Conservation (phyloP, 2,113 vertebrate genomes). For the Pseudorectes ferrugineus region DNA sequence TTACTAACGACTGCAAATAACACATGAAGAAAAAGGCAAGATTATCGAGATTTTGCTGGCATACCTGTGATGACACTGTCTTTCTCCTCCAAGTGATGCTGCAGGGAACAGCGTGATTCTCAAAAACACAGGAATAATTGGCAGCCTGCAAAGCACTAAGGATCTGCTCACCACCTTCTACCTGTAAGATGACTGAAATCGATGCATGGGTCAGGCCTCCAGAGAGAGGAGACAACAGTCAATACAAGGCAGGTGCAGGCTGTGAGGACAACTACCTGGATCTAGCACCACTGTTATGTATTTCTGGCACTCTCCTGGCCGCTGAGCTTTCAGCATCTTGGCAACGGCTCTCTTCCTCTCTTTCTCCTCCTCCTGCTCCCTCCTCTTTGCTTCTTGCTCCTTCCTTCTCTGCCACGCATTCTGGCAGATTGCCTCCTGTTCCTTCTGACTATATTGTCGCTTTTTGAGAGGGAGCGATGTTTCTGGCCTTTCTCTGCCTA, state of each 20-base stretch:
- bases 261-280: conserved; percentile 71
- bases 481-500: background rate
- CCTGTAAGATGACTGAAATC: conserved; percentile 82
- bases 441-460: conserved; percentile 33
- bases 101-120: conserved; percentile 76
- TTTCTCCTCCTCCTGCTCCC: conserved; percentile 54
- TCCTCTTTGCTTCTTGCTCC: conserved; percentile 47
- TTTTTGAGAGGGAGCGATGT: conserved; percentile 34
- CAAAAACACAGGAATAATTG: conserved; percentile 80
- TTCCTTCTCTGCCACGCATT: conserved; percentile 38
- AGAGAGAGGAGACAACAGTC: background rate
- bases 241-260: background rate
- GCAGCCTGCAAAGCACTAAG: conserved; percentile 81
- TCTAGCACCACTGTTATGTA: conserved; percentile 81
- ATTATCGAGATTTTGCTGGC: background rate
- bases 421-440: conserved; percentile 24
- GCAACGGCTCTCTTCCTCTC: conserved; percentile 62
- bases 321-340: conserved; percentile 71
- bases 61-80: conserved; percentile 66
- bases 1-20: background rate
- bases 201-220: background rate
- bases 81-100: conserved; percentile 86
- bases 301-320: conserved; percentile 84
- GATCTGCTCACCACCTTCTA: conserved; percentile 80
- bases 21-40: background rate